These are phyloP conservation scores for Rhinoraja longicauda DNA, from an alignment of 2,797 vertebrate genomes.

Conservation along the genomic window DNA sequence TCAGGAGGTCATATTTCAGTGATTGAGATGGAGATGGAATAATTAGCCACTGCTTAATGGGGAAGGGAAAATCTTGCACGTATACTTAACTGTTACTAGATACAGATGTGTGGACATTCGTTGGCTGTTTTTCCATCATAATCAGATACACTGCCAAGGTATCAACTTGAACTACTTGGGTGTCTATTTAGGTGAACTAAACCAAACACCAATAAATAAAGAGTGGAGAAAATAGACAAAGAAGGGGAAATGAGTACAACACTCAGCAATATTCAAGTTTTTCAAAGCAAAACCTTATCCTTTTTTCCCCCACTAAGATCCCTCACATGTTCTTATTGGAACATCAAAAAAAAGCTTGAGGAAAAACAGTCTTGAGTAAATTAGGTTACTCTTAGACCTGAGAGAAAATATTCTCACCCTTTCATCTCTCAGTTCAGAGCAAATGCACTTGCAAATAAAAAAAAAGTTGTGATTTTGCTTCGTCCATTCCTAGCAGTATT, in stretches of 20 bases:
- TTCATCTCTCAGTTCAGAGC: neutral
- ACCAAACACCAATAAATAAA: neutral
- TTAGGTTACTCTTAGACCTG: neutral
- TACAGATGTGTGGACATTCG: neutral
- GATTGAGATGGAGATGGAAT: neutral
- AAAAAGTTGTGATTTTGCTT: neutral
- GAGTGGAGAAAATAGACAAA: neutral
- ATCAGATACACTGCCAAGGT: neutral
- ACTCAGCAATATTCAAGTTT: neutral
- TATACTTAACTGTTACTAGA: neutral
- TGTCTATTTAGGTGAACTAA: neutral
- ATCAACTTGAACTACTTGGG: neutral
- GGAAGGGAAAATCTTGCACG: neutral
- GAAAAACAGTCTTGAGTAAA: neutral
- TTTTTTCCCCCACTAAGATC: neutral
- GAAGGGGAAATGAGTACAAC: neutral
- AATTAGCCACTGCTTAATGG: neutral
- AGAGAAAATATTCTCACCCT: constrained; percentile 6
- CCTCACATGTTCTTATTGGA: neutral
- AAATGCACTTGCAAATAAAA: neutral
- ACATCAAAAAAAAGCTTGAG: neutral
- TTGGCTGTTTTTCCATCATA: neutral
- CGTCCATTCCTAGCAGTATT: constrained; percentile 18
- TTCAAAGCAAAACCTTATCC: neutral
- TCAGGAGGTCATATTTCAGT: neutral